phyloP scores from a whole-genome alignment of 2,113 vertebrate genomes.

The Triplophysa siluroides region DNA sequence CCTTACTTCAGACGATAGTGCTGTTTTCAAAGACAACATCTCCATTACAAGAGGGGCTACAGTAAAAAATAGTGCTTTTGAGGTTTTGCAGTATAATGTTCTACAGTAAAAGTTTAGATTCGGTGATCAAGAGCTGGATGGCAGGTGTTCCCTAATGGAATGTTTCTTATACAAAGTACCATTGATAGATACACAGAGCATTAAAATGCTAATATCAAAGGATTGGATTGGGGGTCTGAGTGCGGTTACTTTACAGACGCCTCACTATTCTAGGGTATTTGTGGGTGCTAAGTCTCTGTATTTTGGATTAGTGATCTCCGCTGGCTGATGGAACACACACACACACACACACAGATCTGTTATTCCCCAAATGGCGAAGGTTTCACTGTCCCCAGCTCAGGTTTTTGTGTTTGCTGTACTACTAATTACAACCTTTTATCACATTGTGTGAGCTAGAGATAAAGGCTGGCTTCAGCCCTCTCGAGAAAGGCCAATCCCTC shows the following conservation, averaged over 20 bases:
- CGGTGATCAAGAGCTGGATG: not conserved
- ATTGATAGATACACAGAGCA: conserved; percentile 61
- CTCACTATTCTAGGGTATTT: conserved; percentile 25
- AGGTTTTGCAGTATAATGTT: not conserved
- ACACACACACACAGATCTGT: conserved; percentile 50
- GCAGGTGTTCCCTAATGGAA: conserved; percentile 43
- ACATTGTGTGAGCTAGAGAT: conserved; percentile 60
- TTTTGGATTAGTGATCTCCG: conserved; percentile 60
- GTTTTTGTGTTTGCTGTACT: conserved; percentile 64
- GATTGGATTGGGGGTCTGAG: conserved; percentile 41
- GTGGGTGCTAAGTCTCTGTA: conserved; percentile 61
- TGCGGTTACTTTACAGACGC: conserved; percentile 54
- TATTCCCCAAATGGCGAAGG: conserved; percentile 64
- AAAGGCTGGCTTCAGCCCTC: conserved; percentile 66
- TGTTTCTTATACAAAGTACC: conserved; percentile 52
- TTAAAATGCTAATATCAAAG: conserved; percentile 57
- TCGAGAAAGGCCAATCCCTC: conserved; percentile 66
- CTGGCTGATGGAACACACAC: conserved; percentile 39
- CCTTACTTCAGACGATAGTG: conserved; percentile 69
- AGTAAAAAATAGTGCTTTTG: conserved; percentile 8
- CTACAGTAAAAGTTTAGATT: no score
- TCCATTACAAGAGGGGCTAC: conserved; percentile 29
- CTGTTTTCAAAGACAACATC: conserved; percentile 62
- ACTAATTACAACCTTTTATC: conserved; percentile 70
- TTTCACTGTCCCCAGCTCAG: conserved; percentile 57